Percentiles rank a stretch among this genome's conserved stretches.
Conservation (phyloP, 2,888 invertebrate genomes). For the Eilema depressum region DNA sequence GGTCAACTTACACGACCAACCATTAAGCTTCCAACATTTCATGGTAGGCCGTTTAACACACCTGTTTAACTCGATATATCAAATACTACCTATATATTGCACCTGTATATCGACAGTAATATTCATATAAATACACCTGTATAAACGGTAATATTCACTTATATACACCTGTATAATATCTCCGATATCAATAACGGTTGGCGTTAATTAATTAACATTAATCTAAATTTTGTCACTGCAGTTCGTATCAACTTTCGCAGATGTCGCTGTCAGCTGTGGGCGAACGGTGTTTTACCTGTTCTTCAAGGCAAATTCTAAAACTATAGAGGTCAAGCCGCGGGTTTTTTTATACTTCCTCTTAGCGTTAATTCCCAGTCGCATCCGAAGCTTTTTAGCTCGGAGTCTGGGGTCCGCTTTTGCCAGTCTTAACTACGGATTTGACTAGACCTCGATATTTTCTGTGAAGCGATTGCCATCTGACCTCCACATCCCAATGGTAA, state of each 20-base stretch:
- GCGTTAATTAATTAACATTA: neutral
- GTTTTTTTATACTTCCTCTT: no score
- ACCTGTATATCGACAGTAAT: neutral
- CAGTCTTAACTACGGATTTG: no score
- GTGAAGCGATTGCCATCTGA: no score
- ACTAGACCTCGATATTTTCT: no score
- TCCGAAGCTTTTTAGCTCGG: no score
- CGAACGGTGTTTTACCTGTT: neutral
- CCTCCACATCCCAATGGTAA: no score
- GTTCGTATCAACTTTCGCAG: neutral
- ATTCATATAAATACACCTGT: constrained; percentile 1
- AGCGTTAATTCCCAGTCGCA: no score
- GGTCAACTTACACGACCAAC: no score
- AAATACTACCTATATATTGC: neutral
- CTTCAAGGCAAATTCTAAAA: no score
- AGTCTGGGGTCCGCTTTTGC: no score
- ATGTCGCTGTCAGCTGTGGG: neutral
- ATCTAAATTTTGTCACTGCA: neutral
- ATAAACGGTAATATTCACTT: neutral
- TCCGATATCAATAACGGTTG: neutral
- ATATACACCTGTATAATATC: neutral
- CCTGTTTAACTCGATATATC: neutral
- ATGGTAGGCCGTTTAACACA: neutral
- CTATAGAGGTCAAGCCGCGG: no score
- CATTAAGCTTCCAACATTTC: neutral